These are phyloP conservation scores for Chalcosyrphus nemorum DNA, from an alignment of 2,888 invertebrate genomes.

Conservation along the genomic window DNA sequence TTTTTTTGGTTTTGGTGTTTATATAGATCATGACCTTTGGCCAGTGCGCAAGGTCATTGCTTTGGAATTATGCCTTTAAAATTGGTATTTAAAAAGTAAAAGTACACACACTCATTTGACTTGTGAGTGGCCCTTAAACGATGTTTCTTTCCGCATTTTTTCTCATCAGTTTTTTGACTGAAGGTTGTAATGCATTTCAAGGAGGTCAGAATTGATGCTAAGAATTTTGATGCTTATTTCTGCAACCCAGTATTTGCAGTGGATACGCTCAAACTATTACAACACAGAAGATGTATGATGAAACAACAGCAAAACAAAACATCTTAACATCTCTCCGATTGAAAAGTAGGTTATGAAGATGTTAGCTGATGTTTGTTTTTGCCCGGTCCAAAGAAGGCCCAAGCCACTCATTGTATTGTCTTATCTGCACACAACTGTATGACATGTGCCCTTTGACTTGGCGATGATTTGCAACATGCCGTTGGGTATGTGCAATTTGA, in stretches of 20 bases:
- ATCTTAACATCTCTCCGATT: conserved; percentile 16
- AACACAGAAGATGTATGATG: conserved; percentile 24
- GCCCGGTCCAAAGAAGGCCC: not conserved
- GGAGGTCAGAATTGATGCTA: not conserved
- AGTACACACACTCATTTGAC: conserved; percentile 1
- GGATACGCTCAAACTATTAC: not conserved
- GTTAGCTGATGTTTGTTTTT: not conserved
- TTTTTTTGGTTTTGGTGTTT: not conserved
- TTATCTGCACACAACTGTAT: conserved; percentile 32
- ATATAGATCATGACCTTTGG: conserved; percentile 30
- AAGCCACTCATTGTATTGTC: conserved; percentile 2
- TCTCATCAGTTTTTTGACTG: not conserved
- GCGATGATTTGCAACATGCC: conserved; percentile 32
- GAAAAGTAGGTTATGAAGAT: conserved; percentile 38
- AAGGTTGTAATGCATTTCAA: not conserved
- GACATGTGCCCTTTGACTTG: conserved; percentile 65
- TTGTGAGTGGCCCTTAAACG: conserved; percentile 15
- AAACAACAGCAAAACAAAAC: conserved; percentile 22
- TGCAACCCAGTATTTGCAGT: not conserved
- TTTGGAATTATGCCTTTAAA: not conserved
- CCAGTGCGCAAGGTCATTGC: conserved; percentile 6
- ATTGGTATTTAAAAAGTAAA: not conserved
- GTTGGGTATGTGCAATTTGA: conserved; percentile 1
- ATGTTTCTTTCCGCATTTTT: conserved; percentile 20
- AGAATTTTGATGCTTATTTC: not conserved